phyloP scores from a whole-genome alignment of 2,797 vertebrate genomes.

The Falco novaeseelandiae region DNA sequence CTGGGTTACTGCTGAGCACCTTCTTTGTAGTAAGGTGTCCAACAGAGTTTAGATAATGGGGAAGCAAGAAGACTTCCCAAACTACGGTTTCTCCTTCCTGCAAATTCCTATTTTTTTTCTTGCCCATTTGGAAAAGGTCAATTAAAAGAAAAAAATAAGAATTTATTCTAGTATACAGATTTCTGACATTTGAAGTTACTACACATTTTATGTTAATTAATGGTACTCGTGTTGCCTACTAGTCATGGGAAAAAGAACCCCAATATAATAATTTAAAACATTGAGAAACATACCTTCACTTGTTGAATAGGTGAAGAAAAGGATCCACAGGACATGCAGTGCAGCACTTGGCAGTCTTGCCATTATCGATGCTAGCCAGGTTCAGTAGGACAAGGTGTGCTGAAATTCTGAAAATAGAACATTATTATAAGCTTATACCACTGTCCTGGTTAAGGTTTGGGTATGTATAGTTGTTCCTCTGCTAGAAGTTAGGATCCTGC shows the following conservation, averaged over 20 bases:
- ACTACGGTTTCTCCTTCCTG: background rate
- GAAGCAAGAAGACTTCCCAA: background rate
- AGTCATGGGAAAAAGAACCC: background rate
- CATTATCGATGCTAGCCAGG: constrained; percentile 39
- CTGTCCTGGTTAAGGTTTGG: background rate
- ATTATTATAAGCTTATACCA: background rate
- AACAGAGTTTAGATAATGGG: accelerated
- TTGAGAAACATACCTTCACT: constrained; percentile 37
- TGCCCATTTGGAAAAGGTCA: background rate
- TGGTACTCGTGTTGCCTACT: background rate
- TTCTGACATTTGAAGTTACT: background rate
- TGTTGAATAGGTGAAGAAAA: constrained; percentile 39
- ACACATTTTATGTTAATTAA: background rate
- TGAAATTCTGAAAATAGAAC: constrained; percentile 44
- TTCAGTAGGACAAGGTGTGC: background rate
- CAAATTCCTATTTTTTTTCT: background rate
- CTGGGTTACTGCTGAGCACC: no score
- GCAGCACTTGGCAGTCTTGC: background rate
- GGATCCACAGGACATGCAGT: constrained; percentile 4
- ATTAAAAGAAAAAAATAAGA: background rate
- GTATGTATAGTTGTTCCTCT: background rate
- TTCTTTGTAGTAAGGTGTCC: background rate
- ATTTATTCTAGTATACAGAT: background rate
- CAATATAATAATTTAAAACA: background rate
- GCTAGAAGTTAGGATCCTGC: background rate